Percentiles rank a stretch among this genome's conserved stretches.
phyloP scores from a whole-genome alignment of 2,113 vertebrate genomes.

The Cynoglossus semilaevis region DNA sequence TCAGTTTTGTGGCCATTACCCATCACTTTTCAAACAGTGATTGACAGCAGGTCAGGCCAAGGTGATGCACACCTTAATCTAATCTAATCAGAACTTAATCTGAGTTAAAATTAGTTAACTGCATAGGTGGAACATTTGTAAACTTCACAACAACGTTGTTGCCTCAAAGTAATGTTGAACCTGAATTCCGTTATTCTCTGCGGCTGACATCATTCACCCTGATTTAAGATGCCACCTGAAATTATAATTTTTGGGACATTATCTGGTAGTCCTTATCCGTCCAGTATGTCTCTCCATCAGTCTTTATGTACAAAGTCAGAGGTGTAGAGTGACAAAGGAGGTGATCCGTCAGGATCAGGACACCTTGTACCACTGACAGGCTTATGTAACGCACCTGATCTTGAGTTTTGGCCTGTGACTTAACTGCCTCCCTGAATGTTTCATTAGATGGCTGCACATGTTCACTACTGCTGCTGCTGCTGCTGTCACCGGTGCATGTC shows the following conservation, averaged over 20 bases:
- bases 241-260: neutral
- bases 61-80: too few species aligned
- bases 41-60: too few species aligned
- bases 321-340: slow-evolving; percentile 6
- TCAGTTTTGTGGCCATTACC: too few species aligned
- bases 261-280: neutral
- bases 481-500: neutral
- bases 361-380: slow-evolving; percentile 31
- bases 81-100: too few species aligned
- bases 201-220: too few species aligned
- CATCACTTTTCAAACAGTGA: too few species aligned
- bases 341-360: slow-evolving; percentile 39
- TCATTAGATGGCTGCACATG: slow-evolving; percentile 36
- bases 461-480: slow-evolving; percentile 17
- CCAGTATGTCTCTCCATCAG: neutral
- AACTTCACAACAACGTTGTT: too few species aligned
- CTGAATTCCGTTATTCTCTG: too few species aligned
- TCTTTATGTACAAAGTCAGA: slow-evolving; percentile 2
- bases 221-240: too few species aligned
- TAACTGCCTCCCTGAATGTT: slow-evolving; percentile 54
- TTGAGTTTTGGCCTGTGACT: slow-evolving; percentile 47
- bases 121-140: too few species aligned
- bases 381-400: slow-evolving; percentile 54
- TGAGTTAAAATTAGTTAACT: too few species aligned
- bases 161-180: too few species aligned